Evolutionary conservation across 2,797 vertebrate species (phyloP), one percentile per base, ranked within the genome.

Genomic region (Myripristis murdjan): DNA sequence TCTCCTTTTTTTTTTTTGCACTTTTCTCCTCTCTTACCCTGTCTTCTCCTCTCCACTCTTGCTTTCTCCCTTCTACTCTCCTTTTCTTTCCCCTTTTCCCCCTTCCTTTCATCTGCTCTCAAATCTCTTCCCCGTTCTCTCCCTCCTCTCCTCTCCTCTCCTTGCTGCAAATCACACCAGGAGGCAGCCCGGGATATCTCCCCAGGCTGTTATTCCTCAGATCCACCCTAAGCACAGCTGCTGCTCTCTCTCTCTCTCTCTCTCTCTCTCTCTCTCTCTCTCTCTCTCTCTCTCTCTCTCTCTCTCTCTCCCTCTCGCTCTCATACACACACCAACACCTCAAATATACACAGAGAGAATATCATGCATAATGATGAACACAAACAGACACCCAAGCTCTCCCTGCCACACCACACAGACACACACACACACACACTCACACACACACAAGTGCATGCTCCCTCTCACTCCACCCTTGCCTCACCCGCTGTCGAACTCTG

Each of bases 191-290:
- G 58, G 56, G 68, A 82, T 46, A 31, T 46, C 66, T 86, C 75
- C 66, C 44, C 58, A 58, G 70, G 75, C 72, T 79, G 56, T 77
- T 83, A 46, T 70, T 82, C 46, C 64, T 81, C 66, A 74, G 48
- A 77, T 76, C 62, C 64, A 66, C 63, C 55, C 48, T 47, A 22
- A 84, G 52, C 59, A 59, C 66, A 44, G 63, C 39, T 65, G 51
- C 12, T 31, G 16, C 59, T 46, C 53, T 18, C 47, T 20, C 22
- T 53, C 54, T n/a, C 33, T 41, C n/a, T n/a, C n/a, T n/a, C n/a
- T n/a, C n/a, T n/a, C n/a, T n/a, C n/a, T n/a, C n/a, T n/a, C n/a
- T n/a, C n/a, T n/a, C n/a, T n/a, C n/a, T n/a, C n/a, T n/a, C 22
- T 24, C 57, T 18, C 39, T 16, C 28, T 28, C 28, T 28, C 28